Evolutionary conservation across 1,140 invertebrate species (phyloP), one percentile per base, ranked within the genome.

Genomic region (Macrobrachium nipponense): DNA sequence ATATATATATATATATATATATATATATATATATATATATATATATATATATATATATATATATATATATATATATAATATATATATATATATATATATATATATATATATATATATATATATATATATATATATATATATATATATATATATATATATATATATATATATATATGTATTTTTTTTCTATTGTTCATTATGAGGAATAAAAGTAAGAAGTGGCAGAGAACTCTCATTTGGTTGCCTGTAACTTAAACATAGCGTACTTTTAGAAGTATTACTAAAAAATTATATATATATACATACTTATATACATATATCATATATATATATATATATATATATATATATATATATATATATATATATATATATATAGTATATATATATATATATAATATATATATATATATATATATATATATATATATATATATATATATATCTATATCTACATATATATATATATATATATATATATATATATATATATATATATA

Each of bases 1-100:
- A 62, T 62, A 62, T 62, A 62, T 62, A 62, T n/a, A 62, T 62
- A 62, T 62, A 62, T n/a, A n/a, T 62, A 62, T 62, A 62, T 62
- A 62, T 62, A n/a, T 62, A 62, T n/a, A 62, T 62, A 62, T 62
- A 62, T 62, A 62, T 62, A 62, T 62, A 62, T 62, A 62, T 62
- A 62, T 62, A 62, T 62, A 62, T 62, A 62, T 62, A 62, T 62
- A 62, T 62, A 62, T 62, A 62, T 62, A 62, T 62, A 62, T 62
- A 62, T 62, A 62, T 62, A 62, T 62, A 62, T 62, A 62, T 62
- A 2, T 62, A 62, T 62, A 62, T 62, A 3, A 62, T 62, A 62
- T 62, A 62, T 62, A 62, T 62, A 62, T 62, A 62, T 62, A 62
- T 62, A 62, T 62, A 62, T 62, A 62, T 62, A 62, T 62, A 62